phyloP scores from a whole-genome alignment of 2,888 invertebrate genomes.

The Phania funesta region DNA sequence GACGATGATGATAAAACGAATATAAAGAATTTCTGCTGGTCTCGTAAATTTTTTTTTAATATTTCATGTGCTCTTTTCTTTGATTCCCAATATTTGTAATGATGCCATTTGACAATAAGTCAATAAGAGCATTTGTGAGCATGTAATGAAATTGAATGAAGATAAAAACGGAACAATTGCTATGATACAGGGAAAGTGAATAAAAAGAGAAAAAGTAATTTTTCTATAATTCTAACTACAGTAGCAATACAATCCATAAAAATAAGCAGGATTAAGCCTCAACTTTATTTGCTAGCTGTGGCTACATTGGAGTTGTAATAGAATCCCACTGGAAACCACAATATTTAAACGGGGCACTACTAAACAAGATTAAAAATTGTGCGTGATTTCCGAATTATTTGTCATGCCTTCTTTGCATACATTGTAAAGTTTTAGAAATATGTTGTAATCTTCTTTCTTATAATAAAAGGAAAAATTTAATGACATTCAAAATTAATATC shows the following conservation, averaged over 20 bases:
- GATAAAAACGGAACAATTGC: neutral
- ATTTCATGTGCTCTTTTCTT: neutral
- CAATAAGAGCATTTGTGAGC: conserved; percentile 67
- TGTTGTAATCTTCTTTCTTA: neutral
- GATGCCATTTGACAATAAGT: conserved; percentile 69
- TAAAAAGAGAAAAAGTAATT: neutral
- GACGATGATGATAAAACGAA: conserved; percentile 33
- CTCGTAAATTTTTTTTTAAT: neutral
- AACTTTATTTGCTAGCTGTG: conserved; percentile 56
- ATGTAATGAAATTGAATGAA: conserved; percentile 28
- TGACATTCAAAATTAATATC: too few relatives aligned
- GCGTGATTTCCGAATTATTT: neutral
- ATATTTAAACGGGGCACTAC: neutral
- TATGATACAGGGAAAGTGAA: neutral
- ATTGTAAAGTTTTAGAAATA: neutral
- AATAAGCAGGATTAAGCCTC: conserved; percentile 52
- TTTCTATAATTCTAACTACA: neutral
- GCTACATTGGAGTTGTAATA: conserved; percentile 5
- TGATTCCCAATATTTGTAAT: conserved; percentile 54
- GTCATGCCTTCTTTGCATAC: neutral
- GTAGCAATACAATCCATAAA: conserved; percentile 22
- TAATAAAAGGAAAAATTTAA: too few relatives aligned
- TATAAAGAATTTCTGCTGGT: neutral
- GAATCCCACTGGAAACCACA: neutral
- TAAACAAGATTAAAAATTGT: conserved; percentile 17